Conservation (phyloP, 2,888 invertebrate species). For the Drosophila stalkeri region DNA sequence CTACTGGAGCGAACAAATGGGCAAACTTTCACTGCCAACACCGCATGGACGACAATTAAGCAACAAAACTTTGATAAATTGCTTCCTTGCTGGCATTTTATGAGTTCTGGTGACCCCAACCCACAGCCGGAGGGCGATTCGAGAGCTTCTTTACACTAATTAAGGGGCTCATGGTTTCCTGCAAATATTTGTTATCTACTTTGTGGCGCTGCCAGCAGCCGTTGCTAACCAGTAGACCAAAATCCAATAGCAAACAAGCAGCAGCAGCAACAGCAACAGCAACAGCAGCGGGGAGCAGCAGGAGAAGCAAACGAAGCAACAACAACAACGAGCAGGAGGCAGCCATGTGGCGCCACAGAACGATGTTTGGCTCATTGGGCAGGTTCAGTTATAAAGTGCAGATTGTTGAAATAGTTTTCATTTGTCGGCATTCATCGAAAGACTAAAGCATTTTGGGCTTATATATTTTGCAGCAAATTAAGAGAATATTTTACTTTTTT, state of each 20-base stretch:
- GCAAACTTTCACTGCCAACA: conserved; percentile 66
- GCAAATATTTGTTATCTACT: conserved; percentile 78
- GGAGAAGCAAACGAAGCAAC: conserved; percentile 21
- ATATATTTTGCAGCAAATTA: background rate
- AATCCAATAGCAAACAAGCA: conserved; percentile 65
- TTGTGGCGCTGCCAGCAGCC: conserved; percentile 50
- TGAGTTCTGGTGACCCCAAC: conserved; percentile 41
- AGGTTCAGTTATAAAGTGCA: conserved; percentile 71
- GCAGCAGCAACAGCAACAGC: conserved; percentile 19
- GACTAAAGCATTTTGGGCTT: background rate
- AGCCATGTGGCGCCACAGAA: conserved; percentile 72
- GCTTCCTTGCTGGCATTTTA: conserved; percentile 78
- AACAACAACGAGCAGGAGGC: conserved; percentile 63
- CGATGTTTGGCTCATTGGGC: conserved; percentile 64
- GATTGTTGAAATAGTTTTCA: conserved; percentile 72
- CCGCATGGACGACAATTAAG: conserved; percentile 80
- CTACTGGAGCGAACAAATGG: conserved; percentile 22
- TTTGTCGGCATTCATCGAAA: conserved; percentile 46
- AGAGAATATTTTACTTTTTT: background rate
- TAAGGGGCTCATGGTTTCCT: conserved; percentile 82
- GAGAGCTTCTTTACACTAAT: conserved; percentile 78
- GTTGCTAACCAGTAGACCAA: conserved; percentile 46
- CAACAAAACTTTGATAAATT: conserved; percentile 82
- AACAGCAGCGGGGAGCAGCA: background rate
- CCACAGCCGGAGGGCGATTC: conserved; percentile 9